Base-by-base conservation (phyloP, 2,113 vertebrate genomes). In the Murina feae region DNA sequence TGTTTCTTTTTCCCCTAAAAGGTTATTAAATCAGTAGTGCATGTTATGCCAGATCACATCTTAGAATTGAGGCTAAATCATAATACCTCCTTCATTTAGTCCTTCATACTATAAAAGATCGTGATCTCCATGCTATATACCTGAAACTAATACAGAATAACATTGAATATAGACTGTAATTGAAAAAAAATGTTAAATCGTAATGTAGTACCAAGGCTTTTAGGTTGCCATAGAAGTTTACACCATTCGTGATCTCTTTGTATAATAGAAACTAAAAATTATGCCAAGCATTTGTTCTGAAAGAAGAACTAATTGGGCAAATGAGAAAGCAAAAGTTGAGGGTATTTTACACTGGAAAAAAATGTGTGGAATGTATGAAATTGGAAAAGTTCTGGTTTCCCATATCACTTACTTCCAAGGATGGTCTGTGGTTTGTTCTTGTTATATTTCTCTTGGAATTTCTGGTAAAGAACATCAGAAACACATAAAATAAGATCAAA, bases 371-470 rank as follows among this genome's bases (percentile, higher is more conserved):
- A 76, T 14, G 20, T 5, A 92, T 66, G 89, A 95, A 78, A n/a
- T 25, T 78, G 37, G 84, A 68, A 83, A 71, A 23, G 66, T 86
- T 96, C 75, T 86, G 72, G 78, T 79, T 91, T 96, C 91, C 82
- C 80, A 91, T 10, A 86, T 83, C 95, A 99, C 99, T 99, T 98
- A 99, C 99, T 99, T 98, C 99, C 99, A 95, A 98, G 98, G 94
- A 98, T 98, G 83, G 98, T 98, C 74, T 99, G 98, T 0, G 98
- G 98, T 96, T 98, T 99, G 98, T 94, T 99, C 98, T 99, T 99
- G 93, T 97, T 98, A 94, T 98, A 98, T 96, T 98, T 99, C 95
- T 99, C 99, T 96, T 99, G 99, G 87, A 97, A 97, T 98, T 99
- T 99, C 99, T 99, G 97, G 60, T 96, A 95, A 97, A 98, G 7